phyloP scores from a whole-genome alignment of 1,140 invertebrate genomes.

The Branchinecta lindahli region DNA sequence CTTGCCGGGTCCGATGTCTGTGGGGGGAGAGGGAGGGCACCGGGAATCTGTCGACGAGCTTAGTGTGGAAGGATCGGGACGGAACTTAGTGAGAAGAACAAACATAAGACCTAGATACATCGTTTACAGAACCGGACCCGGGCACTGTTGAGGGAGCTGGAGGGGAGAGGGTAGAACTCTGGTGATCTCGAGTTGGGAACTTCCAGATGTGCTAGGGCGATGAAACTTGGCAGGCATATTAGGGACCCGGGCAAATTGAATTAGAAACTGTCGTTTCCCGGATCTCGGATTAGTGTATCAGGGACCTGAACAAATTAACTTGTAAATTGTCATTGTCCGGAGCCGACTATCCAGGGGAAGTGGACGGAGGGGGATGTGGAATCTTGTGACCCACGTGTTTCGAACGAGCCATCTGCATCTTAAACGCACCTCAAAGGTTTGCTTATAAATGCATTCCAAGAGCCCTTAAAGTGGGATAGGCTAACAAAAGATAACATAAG shows the following conservation, averaged over 20 bases:
- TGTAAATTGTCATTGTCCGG: neutral
- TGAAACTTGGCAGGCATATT: neutral
- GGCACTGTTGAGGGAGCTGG: neutral
- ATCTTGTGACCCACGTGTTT: no score
- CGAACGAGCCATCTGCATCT: no score
- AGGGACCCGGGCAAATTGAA: neutral
- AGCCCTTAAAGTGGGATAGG: no score
- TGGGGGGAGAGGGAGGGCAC: slow-evolving; percentile 2
- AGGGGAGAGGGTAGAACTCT: neutral
- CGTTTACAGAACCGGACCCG: neutral
- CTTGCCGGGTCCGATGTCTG: neutral
- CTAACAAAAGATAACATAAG: no score
- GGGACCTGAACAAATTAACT: slow-evolving; percentile 5
- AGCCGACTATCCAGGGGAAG: neutral
- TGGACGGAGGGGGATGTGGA: neutral
- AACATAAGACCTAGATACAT: slow-evolving; percentile 5
- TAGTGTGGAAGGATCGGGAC: slow-evolving; percentile 4
- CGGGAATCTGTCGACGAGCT: neutral
- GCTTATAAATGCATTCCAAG: no score
- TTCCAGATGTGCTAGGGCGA: slow-evolving; percentile 3
- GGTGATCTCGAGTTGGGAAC: neutral
- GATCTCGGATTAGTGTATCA: neutral
- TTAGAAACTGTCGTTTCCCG: neutral
- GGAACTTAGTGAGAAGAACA: slow-evolving; percentile 9
- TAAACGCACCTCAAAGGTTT: no score